Percentiles rank a stretch among this genome's conserved stretches.
These are phyloP conservation scores for Drosophila rufa DNA, from an alignment of 1,140 invertebrate genomes.

Conservation along the genomic window DNA sequence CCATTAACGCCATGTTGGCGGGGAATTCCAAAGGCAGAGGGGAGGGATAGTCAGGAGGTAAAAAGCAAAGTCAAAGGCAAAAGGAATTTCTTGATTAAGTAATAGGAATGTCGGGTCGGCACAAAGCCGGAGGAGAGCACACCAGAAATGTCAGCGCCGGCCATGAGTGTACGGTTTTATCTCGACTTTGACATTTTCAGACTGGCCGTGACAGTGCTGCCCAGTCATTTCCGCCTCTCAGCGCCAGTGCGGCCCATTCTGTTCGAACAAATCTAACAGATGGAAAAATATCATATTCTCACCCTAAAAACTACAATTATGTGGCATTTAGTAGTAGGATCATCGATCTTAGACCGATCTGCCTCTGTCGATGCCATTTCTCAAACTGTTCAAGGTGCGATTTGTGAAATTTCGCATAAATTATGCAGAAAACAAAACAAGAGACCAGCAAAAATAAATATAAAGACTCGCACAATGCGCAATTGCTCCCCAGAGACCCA, in stretches of 20 bases:
- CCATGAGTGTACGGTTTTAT: slow-evolving; percentile 45
- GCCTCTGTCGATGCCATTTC: background rate
- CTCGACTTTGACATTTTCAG: slow-evolving; percentile 21
- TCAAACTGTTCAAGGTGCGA: slow-evolving; percentile 69
- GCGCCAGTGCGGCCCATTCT: background rate
- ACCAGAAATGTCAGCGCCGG: slow-evolving; percentile 41
- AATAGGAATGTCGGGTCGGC: slow-evolving; percentile 62
- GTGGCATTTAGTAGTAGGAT: too few species aligned
- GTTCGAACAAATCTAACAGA: background rate
- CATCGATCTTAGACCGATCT: too few species aligned
- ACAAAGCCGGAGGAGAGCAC: slow-evolving; percentile 11
- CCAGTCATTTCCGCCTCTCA: background rate
- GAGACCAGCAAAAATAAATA: slow-evolving; percentile 7
- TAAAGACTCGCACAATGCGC: slow-evolving; percentile 34
- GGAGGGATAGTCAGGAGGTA: background rate
- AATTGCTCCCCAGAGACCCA: slow-evolving; percentile 32
- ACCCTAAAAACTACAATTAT: too few species aligned
- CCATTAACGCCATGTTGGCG: slow-evolving; percentile 46
- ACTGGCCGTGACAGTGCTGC: slow-evolving; percentile 3
- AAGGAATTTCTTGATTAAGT: slow-evolving; percentile 80
- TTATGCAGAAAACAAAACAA: slow-evolving; percentile 66
- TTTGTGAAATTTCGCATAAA: slow-evolving; percentile 70
- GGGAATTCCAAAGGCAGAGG: background rate
- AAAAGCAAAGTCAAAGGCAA: slow-evolving; percentile 31
- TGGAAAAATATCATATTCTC: too few species aligned